These are phyloP conservation scores for Neodiprion pinetum DNA, from an alignment of 1,140 invertebrate species.

Conservation along the genomic window DNA sequence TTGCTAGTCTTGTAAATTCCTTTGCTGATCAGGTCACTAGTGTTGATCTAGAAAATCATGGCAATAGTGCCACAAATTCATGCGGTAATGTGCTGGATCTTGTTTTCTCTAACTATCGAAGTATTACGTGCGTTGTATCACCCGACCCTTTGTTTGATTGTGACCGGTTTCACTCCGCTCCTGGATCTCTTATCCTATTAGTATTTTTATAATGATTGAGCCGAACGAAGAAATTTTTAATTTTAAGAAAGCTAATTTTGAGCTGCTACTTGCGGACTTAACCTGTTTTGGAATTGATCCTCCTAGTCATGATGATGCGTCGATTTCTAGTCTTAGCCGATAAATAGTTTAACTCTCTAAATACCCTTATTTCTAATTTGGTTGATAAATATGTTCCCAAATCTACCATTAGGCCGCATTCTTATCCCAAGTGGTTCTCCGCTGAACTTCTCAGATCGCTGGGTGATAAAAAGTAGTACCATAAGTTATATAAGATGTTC, in stretches of 20 bases:
- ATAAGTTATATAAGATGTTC: neutral
- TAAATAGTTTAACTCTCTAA: neutral
- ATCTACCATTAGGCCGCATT: neutral
- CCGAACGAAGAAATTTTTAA: neutral
- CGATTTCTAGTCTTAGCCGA: neutral
- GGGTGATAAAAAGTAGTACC: neutral
- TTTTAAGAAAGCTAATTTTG: neutral
- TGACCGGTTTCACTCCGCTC: neutral
- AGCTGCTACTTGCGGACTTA: neutral
- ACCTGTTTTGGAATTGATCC: neutral
- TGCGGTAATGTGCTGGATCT: neutral
- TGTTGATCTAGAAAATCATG: neutral
- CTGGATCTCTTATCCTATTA: neutral
- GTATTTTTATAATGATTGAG: neutral
- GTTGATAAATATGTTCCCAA: neutral
- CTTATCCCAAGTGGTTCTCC: slow-evolving; percentile 1
- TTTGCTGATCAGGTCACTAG: neutral
- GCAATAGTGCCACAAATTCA: neutral
- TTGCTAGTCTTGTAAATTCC: neutral
- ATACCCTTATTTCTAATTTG: neutral
- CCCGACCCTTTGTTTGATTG: neutral
- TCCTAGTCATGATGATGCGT: neutral
- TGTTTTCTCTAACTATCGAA: neutral
- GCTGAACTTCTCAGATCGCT: neutral
- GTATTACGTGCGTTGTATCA: neutral